phyloP scores from a whole-genome alignment of 2,113 vertebrate species.

The Chaetodon trifascialis region DNA sequence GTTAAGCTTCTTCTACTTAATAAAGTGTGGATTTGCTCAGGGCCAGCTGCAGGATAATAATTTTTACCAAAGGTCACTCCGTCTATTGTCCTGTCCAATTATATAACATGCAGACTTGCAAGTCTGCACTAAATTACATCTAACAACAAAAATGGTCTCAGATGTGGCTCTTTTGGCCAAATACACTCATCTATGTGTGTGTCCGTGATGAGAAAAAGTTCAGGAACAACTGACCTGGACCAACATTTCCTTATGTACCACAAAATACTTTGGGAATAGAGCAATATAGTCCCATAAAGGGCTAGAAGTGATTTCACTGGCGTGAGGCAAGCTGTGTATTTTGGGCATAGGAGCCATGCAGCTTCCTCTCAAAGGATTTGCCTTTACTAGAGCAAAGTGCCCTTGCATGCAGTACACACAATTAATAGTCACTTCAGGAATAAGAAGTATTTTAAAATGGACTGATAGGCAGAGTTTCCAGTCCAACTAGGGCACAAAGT shows the following conservation, averaged over 20 bases:
- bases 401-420: conserved; percentile 8
- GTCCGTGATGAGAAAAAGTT: conserved; percentile 25
- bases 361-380: conserved; percentile 48
- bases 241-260: conserved; percentile 15
- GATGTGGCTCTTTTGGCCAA: conserved; percentile 27
- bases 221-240: conserved; percentile 20
- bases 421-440: conserved; percentile 26
- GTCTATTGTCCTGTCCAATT: neutral
- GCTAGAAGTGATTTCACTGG: conserved; percentile 36
- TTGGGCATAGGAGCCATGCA: neutral
- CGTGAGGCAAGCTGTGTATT: conserved; percentile 1
- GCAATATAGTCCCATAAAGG: neutral
- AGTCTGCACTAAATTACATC: conserved; percentile 29
- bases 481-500: conserved; percentile 44
- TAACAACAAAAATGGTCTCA: conserved; percentile 30
- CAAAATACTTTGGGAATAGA: conserved; percentile 16
- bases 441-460: conserved; percentile 9
- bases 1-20: neutral
- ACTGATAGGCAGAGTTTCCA: conserved; percentile 24
- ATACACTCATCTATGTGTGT: conserved; percentile 18
- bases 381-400: conserved; percentile 29
- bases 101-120: neutral
- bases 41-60: conserved; percentile 28
- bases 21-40: neutral
- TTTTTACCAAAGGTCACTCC: neutral